Base-by-base conservation (phyloP, 1,140 invertebrate species). In the Drosophila varians region DNA sequence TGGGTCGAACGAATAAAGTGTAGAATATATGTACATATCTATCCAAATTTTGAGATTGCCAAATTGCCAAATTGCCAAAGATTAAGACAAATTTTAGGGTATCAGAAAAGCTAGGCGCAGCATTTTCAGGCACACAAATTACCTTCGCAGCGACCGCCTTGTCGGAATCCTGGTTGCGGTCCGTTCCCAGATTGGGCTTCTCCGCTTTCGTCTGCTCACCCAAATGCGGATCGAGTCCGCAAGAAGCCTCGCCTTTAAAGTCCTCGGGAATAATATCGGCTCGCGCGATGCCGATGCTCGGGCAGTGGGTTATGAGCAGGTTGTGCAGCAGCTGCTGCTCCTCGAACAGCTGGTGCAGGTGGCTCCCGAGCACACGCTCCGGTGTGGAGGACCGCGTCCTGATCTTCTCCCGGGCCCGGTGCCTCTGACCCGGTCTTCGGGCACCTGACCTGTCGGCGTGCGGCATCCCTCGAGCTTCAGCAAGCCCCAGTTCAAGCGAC, bases 271-370 rank as follows among this genome's bases (percentile, higher is more conserved):
- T 38, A 0, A 38, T 4, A 16, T 8, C 7, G 1, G 0, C 16
- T 9, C 16, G 6, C 38, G 16, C 16, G 16, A 18, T 16, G 1
- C 38, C 38, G 12, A 12, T 16, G 4, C 12, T 38, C n/a, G n/a
- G 28, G n/a, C 23, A 26, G 4, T 26, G 28, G 26, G 7, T 21
- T 1, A 14, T 19, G 3, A 31, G n/a, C 12, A 28, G 31, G 2
- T 60, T 18, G 16, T 56, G 42, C 0, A 58, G 28, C 8, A 26
- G 23, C 14, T 71, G 31, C 23, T 62, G 71, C 71, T 75, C 61
- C 43, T 76, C 77, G 3, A 80, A 43, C 1, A 80, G 56, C 7
- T 66, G 46, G 11, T 38, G 48, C 1, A 77, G 42, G 3, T 73
- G 77, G 0, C 40, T 31, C 11, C 56, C 60, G 5, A 64, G 23